These are phyloP conservation scores for Leptopilina boulardi DNA, from an alignment of 1,140 invertebrate species.

Conservation along the genomic window DNA sequence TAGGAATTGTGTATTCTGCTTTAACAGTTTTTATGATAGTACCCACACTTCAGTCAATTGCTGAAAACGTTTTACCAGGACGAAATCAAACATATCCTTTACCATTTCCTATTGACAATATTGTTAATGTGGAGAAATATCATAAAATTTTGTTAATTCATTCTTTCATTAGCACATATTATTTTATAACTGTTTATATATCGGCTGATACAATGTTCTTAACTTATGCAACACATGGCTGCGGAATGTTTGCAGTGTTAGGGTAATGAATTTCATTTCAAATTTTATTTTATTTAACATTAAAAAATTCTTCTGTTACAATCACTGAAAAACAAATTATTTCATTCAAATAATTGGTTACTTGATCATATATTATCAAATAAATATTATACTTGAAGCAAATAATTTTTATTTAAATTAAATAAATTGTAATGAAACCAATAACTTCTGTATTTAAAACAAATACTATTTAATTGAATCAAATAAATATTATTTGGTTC, in stretches of 20 bases:
- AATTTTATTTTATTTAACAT: no score
- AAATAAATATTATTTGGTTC: no score
- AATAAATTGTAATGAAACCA: no score
- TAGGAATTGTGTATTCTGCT: neutral
- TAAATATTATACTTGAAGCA: no score
- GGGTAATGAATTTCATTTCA: neutral
- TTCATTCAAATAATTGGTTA: no score
- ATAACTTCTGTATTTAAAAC: no score
- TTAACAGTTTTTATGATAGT: neutral
- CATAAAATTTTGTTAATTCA: neutral
- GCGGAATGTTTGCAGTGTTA: neutral
- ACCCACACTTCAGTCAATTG: constrained; percentile 4
- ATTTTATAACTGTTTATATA: neutral
- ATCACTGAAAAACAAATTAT: no score
- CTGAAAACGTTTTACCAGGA: neutral
- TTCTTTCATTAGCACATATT: neutral
- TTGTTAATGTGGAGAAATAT: neutral
- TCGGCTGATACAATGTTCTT: neutral
- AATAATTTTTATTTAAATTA: no score
- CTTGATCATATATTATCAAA: no score
- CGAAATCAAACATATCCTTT: neutral
- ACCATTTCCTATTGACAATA: neutral
- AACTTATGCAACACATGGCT: neutral
- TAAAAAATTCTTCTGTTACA: no score
- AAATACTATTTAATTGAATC: no score